Evolutionary conservation across 2,888 invertebrate genomes (phyloP).

Genomic region (Cryptosula pallasiana): DNA sequence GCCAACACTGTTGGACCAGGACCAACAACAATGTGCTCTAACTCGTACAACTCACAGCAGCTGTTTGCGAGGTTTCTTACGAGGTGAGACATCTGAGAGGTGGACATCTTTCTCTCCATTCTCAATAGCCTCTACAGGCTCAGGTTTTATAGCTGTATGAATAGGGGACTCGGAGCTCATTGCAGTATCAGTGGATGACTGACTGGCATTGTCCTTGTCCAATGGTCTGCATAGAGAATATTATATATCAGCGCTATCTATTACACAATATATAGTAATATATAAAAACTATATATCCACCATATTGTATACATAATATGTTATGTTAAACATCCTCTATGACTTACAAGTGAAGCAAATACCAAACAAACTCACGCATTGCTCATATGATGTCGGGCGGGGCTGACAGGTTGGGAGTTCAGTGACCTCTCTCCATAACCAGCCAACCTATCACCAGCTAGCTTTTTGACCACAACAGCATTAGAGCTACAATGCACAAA

Average conservation of each 20-base stretch:
- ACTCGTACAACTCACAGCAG: slow-evolving; percentile 69
- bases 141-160: slow-evolving; percentile 40
- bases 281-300: no score
- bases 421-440: not conserved
- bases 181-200: slow-evolving; percentile 53
- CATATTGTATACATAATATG: no score
- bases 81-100: slow-evolving; percentile 62
- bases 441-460: not conserved
- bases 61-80: slow-evolving; percentile 88
- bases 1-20: not conserved
- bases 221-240: slow-evolving; percentile 29
- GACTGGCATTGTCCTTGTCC: slow-evolving; percentile 39
- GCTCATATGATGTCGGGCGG: not conserved
- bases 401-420: not conserved
- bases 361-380: not conserved
- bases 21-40: no score
- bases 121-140: slow-evolving; percentile 40
- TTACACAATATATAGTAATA: no score
- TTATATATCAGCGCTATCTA: no score
- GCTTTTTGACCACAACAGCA: slow-evolving; percentile 14
- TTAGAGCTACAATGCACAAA: not conserved
- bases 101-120: slow-evolving; percentile 34
- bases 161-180: slow-evolving; percentile 48
- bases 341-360: no score
- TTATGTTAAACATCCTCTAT: no score